Evolutionary conservation across 2,888 invertebrate species (phyloP), one percentile per base, ranked within the genome.

Genomic region (Ferdinandea cuprea): DNA sequence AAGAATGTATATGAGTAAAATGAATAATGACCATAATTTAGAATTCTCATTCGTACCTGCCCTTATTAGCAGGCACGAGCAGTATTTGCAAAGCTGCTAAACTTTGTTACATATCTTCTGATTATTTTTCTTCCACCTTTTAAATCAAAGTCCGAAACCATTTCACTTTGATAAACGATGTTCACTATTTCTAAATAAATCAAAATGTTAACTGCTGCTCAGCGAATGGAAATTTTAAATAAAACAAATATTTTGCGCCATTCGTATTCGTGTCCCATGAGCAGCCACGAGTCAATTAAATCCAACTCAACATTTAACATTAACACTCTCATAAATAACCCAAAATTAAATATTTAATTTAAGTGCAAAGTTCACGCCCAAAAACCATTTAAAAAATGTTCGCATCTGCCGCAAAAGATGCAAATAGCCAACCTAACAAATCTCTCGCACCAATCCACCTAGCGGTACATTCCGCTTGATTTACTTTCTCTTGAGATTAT

Each of bases 291-390:
- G 7, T 48, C 28, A 13, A 28, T 48, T 48, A 7, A n/a, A 5
- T 7, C 4, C n/a, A 28, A 25, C 13, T 48, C 48, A 25, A 13
- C 7, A 48, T 48, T 11, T 13, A 7, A 28, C 48, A 48, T 28
- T 21, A 25, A 1, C 48, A 48, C 48, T 48, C 25, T 48, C 25
- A 25, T 48, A 25, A 28, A 48, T 25, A 46, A 46, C n/a, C 21
- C 5, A 1, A 21, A 46, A 48, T 28, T 25, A 17, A 2, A 28
- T n/a, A 3, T 25, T n/a, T 48, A 2, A 48, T n/a, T n/a, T n/a
- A 48, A 48, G 48, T 25, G 25, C 25, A 48, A 9, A 15, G 17
- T 44, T 11, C 19, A 46, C 21, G 21, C 21, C 28, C 28, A 11
- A 48, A 28, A 2, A 25, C 9, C 25, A 13, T 48, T 48, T 25